Conservation (phyloP, 2,888 invertebrate genomes). For the Agonopterix alstromeriana region DNA sequence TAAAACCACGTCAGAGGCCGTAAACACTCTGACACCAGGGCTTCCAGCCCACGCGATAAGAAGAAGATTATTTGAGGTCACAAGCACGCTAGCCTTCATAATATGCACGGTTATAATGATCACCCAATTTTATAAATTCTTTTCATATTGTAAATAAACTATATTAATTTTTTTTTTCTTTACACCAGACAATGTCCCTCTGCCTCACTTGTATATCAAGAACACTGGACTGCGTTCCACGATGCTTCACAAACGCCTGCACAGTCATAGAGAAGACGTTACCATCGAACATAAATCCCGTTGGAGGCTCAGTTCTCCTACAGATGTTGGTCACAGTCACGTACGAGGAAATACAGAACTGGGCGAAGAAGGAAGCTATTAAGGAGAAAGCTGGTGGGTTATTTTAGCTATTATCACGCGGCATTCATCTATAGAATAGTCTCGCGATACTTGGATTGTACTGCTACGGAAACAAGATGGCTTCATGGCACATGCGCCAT, state of each 20-base stretch:
- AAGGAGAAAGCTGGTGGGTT: conserved; percentile 46
- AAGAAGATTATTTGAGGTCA: neutral
- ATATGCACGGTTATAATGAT: neutral
- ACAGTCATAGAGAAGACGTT: conserved; percentile 80
- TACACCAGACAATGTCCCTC: conserved; percentile 80
- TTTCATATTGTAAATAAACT: too few relatives aligned
- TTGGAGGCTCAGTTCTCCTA: conserved; percentile 82
- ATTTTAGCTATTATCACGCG: too few relatives aligned
- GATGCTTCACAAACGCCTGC: conserved; percentile 74
- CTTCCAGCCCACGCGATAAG: too few relatives aligned
- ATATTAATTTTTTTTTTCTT: neutral
- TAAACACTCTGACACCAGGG: too few relatives aligned
- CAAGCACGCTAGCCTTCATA: neutral
- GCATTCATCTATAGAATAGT: too few relatives aligned
- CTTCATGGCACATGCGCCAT: too few relatives aligned
- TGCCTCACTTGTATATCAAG: conserved; percentile 83
- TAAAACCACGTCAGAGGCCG: too few relatives aligned
- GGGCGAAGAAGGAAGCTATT: conserved; percentile 52
- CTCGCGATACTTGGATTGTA: too few relatives aligned
- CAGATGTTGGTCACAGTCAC: conserved; percentile 83
- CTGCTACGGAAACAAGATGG: too few relatives aligned
- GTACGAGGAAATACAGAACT: conserved; percentile 80
- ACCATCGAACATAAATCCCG: conserved; percentile 82
- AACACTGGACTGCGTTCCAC: conserved; percentile 81
- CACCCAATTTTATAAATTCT: too few relatives aligned